Base-by-base conservation (phyloP, 2,113 vertebrate species). In the Gallinago undulata region DNA sequence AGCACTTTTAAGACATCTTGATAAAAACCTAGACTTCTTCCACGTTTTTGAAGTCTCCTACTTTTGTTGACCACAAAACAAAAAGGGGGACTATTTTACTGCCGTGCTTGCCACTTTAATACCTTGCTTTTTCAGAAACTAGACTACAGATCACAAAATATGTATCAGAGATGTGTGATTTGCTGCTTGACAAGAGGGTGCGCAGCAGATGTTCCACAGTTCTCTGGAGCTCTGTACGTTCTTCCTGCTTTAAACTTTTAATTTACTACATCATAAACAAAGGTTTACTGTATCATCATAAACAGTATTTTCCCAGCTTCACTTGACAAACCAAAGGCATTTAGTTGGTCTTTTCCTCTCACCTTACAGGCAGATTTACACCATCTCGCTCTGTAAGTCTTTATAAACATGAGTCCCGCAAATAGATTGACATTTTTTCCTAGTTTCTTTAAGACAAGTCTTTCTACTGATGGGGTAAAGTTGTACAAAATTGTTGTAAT, bases 391-490 rank as follows among this genome's bases (percentile, higher is more conserved):
- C 4, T 12, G 0, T 5, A 41, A 70, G 24, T 55, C 59, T 89
- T 57, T 35, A 81, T 35, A 81, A 25, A 66, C 11, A 3, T 0
- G 2, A 14, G 7, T 50, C 25, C 21, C 11, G 50, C 13, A 0
- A 31, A 39, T 4, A 51, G 43, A 35, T 35, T 28, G 35, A 55
- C 4, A 2, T 56, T 48, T 45, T 77, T 35, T 50, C 63, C 16
- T 69, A 25, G 19, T 25, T 60, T 16, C 35, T 59, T 86, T 68
- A 55, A 45, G 55, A 19, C 1, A 45, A 47, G 5, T 35, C 72
- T 43, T 86, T 41, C 43, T 67, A 51, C 37, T 22, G 24, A 47
- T 33, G 15, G 19, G 4, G 11, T 39, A 13, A 35, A 78, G 27
- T 14, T 53, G 47, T 69, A 35, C 47, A 39, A n/a, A 63, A 30